Conservation (phyloP, 2,797 vertebrate species). For the Linurgus olivaceus region DNA sequence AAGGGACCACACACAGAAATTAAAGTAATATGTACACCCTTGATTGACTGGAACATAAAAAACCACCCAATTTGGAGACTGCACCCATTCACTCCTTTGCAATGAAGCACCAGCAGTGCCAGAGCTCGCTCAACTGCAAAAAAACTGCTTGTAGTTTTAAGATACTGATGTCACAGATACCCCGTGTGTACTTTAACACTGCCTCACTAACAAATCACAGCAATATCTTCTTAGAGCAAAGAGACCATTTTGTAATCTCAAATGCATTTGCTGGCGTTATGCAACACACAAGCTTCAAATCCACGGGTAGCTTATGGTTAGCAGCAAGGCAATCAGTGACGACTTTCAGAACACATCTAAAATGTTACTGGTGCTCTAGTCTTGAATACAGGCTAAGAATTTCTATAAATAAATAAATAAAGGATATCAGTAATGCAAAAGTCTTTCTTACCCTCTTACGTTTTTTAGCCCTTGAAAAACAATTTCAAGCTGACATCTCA, state of each 20-base stretch:
- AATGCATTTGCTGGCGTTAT: constrained; percentile 20
- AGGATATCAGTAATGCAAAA: neutral
- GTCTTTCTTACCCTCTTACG: neutral
- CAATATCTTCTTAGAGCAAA: constrained; percentile 17
- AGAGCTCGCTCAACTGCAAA: neutral
- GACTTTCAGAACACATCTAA: neutral
- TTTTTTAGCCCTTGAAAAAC: neutral
- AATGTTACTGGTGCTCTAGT: neutral
- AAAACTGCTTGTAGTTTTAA: neutral
- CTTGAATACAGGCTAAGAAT: neutral
- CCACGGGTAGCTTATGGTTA: neutral
- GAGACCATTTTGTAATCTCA: constrained; percentile 37
- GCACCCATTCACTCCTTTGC: neutral
- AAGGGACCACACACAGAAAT: neutral
- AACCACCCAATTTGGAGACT: neutral
- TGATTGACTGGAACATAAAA: neutral
- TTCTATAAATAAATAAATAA: neutral
- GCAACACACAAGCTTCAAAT: constrained; percentile 23
- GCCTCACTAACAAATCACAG: constrained; percentile 1
- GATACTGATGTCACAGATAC: neutral
- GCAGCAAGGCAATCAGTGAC: neutral
- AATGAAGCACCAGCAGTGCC: neutral
- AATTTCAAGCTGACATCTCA: neutral
- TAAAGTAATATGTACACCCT: neutral
- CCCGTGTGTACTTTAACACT: neutral